These are phyloP conservation scores for Metacarcinus magister DNA, from an alignment of 2,888 invertebrate genomes.

Conservation along the genomic window DNA sequence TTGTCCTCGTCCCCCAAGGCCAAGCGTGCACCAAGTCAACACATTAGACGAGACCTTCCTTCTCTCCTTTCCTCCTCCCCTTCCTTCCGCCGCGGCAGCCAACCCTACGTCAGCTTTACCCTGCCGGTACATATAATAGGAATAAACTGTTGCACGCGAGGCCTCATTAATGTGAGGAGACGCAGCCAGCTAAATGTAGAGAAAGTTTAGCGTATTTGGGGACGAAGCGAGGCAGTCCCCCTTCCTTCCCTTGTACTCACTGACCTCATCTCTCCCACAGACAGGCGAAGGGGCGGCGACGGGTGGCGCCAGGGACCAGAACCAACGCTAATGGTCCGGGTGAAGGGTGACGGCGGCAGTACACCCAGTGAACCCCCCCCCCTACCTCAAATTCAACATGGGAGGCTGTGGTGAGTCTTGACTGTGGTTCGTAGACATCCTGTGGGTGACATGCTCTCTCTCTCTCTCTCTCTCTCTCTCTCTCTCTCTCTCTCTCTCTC, in stretches of 20 bases:
- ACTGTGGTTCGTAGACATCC: no score
- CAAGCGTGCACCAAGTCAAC: background rate
- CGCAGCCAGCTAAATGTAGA: conserved; percentile 3
- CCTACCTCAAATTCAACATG: no score
- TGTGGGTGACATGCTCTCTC: no score
- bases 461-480: no score
- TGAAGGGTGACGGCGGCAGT: background rate
- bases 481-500: background rate
- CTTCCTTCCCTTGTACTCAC: background rate
- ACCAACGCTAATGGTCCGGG: background rate
- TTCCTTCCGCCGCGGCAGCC: background rate
- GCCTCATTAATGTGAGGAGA: conserved; percentile 7
- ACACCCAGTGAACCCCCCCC: background rate
- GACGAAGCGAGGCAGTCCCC: background rate
- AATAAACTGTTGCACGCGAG: background rate
- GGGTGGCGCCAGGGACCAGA: background rate
- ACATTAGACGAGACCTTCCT: background rate
- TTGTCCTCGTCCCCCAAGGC: background rate
- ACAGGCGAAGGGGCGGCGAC: background rate
- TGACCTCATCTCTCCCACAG: background rate
- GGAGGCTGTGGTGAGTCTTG: no score
- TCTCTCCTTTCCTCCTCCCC: background rate
- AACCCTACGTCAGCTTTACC: background rate
- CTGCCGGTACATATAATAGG: background rate
- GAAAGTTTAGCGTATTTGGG: background rate